Base-by-base conservation (phyloP, 2,113 vertebrate species). In the Haliaeetus leucogaster region DNA sequence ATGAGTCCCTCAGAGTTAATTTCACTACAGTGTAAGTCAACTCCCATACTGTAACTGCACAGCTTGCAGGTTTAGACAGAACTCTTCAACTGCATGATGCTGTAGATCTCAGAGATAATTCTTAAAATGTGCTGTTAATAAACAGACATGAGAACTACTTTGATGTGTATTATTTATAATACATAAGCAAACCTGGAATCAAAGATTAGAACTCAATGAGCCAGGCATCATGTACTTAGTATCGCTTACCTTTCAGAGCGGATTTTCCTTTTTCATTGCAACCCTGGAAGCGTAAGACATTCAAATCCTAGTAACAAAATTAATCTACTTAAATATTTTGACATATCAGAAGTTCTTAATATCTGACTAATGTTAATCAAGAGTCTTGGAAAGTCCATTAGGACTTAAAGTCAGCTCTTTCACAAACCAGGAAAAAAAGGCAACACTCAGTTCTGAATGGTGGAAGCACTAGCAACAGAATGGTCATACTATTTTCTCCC, bases 401-500 rank as follows among this genome's bases (percentile, higher is more conserved):
- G 20, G 10, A n/a, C 65, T 40, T 7, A 6, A 48, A 79, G 13
- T 67, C 29, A 82, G 32, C n/a, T 21, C 53, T 58, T 89, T 83
- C 32, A 23, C 17, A 29, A 50, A 58, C 70, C 34, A 3, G 2
- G 10, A 17, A 12, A 74, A 12, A 26, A 6, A 40, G 10, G 32
- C 20, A 84, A 43, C 7, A 34, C 17, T 32, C 48, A 36, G 20
- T 74, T 81, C 29, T 85, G 29, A 45, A 63, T 30, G 20, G 32
- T 25, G 12, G 34, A 74, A 82, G 52, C 29, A 61, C 10, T 55
- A n/a, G 13, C 52, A 89, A 53, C 13, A 74, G 10, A 93, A 70
- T 5, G 9, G 50, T 40, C 18, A 38, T 22, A 6, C 9, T 58
- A 11, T 36, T 78, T 62, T 13, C 18, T 4, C 16, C 0, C 1